A percentile compares a stretch with the other conserved stretches of the same genome.
These are phyloP conservation scores for Corythaixoides concolor DNA, from an alignment of 2,113 vertebrate genomes.

Conservation along the genomic window DNA sequence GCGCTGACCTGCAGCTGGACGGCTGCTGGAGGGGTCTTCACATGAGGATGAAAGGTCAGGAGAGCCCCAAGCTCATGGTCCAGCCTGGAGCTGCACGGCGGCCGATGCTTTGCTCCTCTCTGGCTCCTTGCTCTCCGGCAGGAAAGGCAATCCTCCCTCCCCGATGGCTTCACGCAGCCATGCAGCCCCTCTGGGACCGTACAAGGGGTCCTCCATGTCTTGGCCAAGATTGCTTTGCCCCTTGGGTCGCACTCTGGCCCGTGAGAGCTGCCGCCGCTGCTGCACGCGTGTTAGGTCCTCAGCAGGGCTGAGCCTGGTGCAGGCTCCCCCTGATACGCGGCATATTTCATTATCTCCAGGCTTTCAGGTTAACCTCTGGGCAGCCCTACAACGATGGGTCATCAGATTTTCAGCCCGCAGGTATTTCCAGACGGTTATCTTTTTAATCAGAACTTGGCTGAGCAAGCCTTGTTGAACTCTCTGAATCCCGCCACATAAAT, in stretches of 20 bases:
- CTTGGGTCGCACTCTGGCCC: not conserved
- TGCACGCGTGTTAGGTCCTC: not conserved
- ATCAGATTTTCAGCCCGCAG: not conserved
- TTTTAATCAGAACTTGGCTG: not conserved
- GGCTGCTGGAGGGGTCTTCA: not conserved
- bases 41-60: not conserved
- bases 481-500: not conserved
- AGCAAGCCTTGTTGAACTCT: not conserved
- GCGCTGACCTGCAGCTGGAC: not conserved
- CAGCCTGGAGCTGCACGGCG: not conserved
- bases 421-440: not conserved
- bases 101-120: not conserved
- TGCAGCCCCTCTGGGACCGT: fast-evolving
- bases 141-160: not conserved
- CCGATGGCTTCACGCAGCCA: not conserved
- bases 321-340: fast-evolving
- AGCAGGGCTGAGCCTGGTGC: not conserved
- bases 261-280: not conserved
- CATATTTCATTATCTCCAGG: not conserved
- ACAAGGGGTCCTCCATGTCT: not conserved
- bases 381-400: not conserved
- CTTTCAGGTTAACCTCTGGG: not conserved
- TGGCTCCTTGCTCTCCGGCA: not conserved
- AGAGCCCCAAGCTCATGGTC: not conserved
- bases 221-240: not conserved